Percentiles rank a stretch among this genome's conserved stretches.
phyloP scores from a whole-genome alignment of 2,888 invertebrate genomes.

The Scaptomyza reducta region DNA sequence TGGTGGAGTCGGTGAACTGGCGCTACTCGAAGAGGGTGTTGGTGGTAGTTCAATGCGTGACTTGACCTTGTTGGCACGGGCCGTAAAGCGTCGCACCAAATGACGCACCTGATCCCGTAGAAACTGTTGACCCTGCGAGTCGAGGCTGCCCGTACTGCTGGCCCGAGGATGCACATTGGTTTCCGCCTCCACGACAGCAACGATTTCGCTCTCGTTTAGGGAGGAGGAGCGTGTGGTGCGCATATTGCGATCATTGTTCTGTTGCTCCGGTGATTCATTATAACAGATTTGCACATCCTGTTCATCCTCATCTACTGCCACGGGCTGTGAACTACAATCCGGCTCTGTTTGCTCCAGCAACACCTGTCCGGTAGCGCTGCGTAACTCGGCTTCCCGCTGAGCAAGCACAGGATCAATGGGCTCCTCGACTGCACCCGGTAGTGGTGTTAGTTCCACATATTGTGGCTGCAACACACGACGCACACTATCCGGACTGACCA shows the following conservation, averaged over 20 bases:
- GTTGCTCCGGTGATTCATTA: conserved; percentile 81
- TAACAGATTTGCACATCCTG: conserved; percentile 83
- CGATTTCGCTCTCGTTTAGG: conserved; percentile 75
- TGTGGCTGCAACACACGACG: conserved; percentile 76
- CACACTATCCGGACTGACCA: conserved; percentile 83
- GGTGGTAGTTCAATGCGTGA: conserved; percentile 87
- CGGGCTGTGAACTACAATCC: conserved; percentile 64
- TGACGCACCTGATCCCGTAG: conserved; percentile 85
- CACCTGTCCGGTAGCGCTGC: conserved; percentile 65
- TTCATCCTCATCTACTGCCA: conserved; percentile 65
- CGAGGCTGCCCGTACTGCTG: conserved; percentile 81
- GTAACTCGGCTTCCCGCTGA: conserved; percentile 54
- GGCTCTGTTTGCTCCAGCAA: conserved; percentile 40
- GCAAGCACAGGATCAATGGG: conserved; percentile 56
- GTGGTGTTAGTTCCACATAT: conserved; percentile 60
- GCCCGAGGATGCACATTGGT: conserved; percentile 57
- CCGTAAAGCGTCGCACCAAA: conserved; percentile 87
- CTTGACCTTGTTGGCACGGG: conserved; percentile 86
- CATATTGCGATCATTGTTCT: conserved; percentile 81
- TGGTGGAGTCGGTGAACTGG: conserved; percentile 85
- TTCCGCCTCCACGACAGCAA: conserved; percentile 62
- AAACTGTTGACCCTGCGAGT: conserved; percentile 82
- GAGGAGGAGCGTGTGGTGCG: conserved; percentile 64
- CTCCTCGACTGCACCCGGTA: conserved; percentile 67
- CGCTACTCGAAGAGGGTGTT: conserved; percentile 86